These are phyloP conservation scores for Tupaia chinensis DNA, from an alignment of 2,113 vertebrate genomes.

Conservation along the genomic window DNA sequence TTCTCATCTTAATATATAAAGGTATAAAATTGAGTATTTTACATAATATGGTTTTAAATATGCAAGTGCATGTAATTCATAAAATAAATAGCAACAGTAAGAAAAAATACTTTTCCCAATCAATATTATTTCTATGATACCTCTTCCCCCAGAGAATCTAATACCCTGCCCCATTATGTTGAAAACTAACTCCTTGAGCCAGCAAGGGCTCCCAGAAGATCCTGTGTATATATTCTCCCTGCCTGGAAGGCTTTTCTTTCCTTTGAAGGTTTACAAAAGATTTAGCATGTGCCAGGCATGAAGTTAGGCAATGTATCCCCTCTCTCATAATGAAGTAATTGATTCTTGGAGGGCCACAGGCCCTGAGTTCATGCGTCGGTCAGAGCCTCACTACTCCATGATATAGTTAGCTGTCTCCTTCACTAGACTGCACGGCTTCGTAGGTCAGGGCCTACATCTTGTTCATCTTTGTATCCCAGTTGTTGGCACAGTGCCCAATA, in stretches of 20 bases:
- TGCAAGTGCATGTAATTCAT: slow-evolving; percentile 11
- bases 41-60: slow-evolving; percentile 35
- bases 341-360: neutral
- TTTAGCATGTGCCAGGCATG: neutral
- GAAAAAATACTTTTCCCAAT: slow-evolving; percentile 33
- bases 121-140: neutral
- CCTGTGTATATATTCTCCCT: neutral
- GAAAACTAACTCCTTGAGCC: neutral
- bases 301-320: neutral
- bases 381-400: neutral
- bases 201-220: neutral
- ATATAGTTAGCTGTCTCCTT: neutral
- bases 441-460: neutral
- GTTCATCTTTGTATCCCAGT: neutral
- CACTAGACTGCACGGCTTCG: neutral
- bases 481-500: slow-evolving; percentile 48
- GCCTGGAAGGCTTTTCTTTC: neutral
- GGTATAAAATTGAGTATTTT: slow-evolving; percentile 53
- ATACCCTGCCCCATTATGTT: neutral
- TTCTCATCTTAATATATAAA: slow-evolving; percentile 12
- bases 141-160: neutral
- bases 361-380: neutral
- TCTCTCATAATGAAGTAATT: neutral
- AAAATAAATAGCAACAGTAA: slow-evolving; percentile 34
- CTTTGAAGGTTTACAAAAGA: slow-evolving; percentile 23